Percentiles rank a stretch among this genome's conserved stretches.
Evolutionary conservation across 2,888 invertebrate genomes (phyloP).

Genomic region (Hemicrepidius hirtus): DNA sequence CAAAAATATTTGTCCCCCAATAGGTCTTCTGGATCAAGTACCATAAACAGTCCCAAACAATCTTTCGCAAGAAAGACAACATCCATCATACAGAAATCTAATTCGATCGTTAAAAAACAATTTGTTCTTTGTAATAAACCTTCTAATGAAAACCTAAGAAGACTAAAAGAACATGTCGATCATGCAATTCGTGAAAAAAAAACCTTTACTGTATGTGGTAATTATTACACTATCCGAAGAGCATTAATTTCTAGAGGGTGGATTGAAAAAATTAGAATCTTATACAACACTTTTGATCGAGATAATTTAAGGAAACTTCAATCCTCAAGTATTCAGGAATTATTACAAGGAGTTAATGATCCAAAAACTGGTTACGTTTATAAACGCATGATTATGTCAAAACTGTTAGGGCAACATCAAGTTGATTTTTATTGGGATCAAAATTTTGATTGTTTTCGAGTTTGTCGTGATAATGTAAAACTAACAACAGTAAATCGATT

Average conservation of each 20-base stretch:
- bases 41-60: neutral
- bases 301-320: constrained; percentile 59
- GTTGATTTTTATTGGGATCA: constrained; percentile 85
- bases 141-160: neutral
- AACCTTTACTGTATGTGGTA: constrained; percentile 76
- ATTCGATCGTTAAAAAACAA: neutral
- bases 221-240: constrained; percentile 73
- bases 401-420: constrained; percentile 77
- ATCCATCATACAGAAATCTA: neutral
- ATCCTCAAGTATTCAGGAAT: constrained; percentile 61
- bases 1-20: too few species aligned
- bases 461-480: constrained; percentile 66
- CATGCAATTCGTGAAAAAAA: constrained; percentile 73
- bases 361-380: constrained; percentile 62
- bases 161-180: constrained; percentile 72
- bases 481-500: constrained; percentile 68
- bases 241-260: constrained; percentile 81
- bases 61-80: neutral
- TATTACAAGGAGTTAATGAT: constrained; percentile 63
- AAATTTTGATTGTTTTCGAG: constrained; percentile 66
- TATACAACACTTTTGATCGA: constrained; percentile 65
- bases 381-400: constrained; percentile 73
- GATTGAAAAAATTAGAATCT: constrained; percentile 80
- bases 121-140: neutral
- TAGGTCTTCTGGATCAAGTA: too few species aligned